A percentile compares a stretch with the other conserved stretches of the same genome.
These are phyloP conservation scores for Megalops atlanticus DNA, from an alignment of 2,113 vertebrate species.

Conservation along the genomic window DNA sequence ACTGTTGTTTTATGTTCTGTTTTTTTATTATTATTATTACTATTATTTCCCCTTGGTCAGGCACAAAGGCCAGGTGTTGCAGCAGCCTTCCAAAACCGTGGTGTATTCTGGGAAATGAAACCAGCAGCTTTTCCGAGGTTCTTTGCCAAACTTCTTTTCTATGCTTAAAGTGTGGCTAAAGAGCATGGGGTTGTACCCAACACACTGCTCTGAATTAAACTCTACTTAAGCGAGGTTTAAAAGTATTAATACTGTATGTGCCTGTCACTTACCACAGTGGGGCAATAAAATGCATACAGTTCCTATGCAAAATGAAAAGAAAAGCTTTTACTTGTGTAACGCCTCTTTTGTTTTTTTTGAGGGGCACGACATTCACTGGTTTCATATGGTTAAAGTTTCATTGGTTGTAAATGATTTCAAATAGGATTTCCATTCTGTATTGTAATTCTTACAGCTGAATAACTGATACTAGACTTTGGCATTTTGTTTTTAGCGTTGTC, in stretches of 20 bases:
- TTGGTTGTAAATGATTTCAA: constrained; percentile 33
- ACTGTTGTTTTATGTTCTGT: constrained; percentile 16
- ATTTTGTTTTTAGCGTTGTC: constrained; percentile 36
- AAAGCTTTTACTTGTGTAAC: constrained; percentile 48
- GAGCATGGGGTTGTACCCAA: constrained; percentile 28
- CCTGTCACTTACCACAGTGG: constrained; percentile 32
- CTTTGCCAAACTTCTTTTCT: constrained; percentile 36
- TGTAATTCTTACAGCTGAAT: constrained; percentile 37
- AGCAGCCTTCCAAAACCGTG: constrained; percentile 21
- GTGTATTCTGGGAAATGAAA: constrained; percentile 35
- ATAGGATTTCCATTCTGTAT: constrained; percentile 30
- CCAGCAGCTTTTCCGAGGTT: constrained; percentile 54
- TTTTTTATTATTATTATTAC: neutral
- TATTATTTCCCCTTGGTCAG: constrained; percentile 21
- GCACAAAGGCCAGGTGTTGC: constrained; percentile 11
- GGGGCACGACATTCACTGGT: constrained; percentile 38
- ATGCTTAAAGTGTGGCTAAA: constrained; percentile 35
- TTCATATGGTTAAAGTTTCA: constrained; percentile 36
- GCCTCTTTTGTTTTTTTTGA: constrained; percentile 36
- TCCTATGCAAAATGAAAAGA: constrained; percentile 62
- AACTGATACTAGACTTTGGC: constrained; percentile 31
- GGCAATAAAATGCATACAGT: constrained; percentile 46
- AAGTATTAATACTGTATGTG: constrained; percentile 46
- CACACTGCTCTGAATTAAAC: constrained; percentile 39
- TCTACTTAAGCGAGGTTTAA: constrained; percentile 54